Evolutionary conservation across 2,113 vertebrate species (phyloP).

Genomic region (Orientallactaga bullata): DNA sequence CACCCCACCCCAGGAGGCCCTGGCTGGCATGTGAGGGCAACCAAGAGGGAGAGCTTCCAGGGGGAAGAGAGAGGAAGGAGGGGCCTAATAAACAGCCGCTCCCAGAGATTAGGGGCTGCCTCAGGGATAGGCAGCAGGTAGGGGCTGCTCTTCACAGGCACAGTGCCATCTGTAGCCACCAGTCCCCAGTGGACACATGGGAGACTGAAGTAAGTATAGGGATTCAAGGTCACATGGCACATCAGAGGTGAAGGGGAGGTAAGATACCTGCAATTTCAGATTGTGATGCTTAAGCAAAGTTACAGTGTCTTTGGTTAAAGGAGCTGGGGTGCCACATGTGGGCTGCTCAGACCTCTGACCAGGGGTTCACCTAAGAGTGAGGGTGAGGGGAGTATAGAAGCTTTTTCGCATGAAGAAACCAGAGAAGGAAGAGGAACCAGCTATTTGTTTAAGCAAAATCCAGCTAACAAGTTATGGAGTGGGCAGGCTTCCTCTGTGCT

Average conservation of each 20-base stretch:
- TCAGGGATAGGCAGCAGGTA: not conserved
- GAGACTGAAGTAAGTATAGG: not conserved
- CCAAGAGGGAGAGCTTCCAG: constrained; percentile 43
- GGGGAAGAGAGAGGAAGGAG: constrained; percentile 47
- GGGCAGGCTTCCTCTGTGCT: not conserved
- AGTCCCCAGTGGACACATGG: not conserved
- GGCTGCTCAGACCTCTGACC: not conserved
- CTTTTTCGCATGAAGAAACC: constrained; percentile 56
- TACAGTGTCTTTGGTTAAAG: not conserved
- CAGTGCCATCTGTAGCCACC: not conserved
- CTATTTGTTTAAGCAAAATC: constrained; percentile 77
- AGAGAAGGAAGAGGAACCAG: constrained; percentile 67
- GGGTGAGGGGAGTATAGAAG: not conserved
- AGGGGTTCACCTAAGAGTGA: not conserved
- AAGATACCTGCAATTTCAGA: not conserved
- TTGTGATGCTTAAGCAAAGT: not conserved
- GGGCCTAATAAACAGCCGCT: constrained; percentile 56
- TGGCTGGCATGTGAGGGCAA: constrained; percentile 33
- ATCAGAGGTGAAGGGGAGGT: not conserved
- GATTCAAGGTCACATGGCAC: not conserved
- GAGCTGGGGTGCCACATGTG: not conserved
- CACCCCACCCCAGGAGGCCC: constrained; percentile 65
- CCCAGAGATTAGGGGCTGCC: constrained; percentile 60
- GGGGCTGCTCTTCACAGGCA: not conserved
- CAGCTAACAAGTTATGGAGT: not conserved